Base-by-base conservation (phyloP, 1,140 invertebrate species). In the Atta cephalotes region DNA sequence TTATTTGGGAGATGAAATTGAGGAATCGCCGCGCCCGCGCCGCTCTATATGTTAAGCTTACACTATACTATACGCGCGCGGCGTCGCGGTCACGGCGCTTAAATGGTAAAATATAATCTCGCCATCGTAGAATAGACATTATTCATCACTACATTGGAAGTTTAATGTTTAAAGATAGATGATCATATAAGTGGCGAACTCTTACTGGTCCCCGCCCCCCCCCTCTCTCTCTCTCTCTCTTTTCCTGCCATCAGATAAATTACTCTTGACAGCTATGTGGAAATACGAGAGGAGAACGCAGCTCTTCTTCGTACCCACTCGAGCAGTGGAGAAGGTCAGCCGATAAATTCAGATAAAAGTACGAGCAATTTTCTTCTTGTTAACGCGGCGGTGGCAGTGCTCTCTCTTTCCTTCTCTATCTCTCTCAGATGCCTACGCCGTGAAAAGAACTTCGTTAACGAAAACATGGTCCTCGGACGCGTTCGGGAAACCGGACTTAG, bases 351-450 rank as follows among this genome's bases (percentile, higher is more conserved):
- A 89, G 89, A 92, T 87, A 88, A 93, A 93, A 90, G 92, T 92
- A 92, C 85, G 89, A 91, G 92, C 91, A 93, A 93, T 93, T 92
- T 93, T 92, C 91, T 92, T 92, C 92, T 92, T 91, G 92, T 92
- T 92, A 93, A 92, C 89, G 89, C 79, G 66, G 16, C 25, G 49
- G 80, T 7, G 21, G 14, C 4, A 10, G 39, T 10, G 9, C 18
- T 35, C 7, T 18, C 31, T 66, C 31, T 35, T 28, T 66, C 31
- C 3, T 16, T 12, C 10, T 45, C n/a, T 21, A 9, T n/a, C n/a
- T 45, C n/a, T 31, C 65, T 63, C 72, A 28, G 49, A 21, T 70
- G 35, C 9, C 25, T 49, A 56, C 16, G 35, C n/a, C 12, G 21
- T 18, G 53, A 58, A 74, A 89, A 89, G 58, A 88, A 78, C 71